Evolutionary conservation across 2,113 vertebrate genomes (phyloP).

Genomic region (Mastomys coucha): DNA sequence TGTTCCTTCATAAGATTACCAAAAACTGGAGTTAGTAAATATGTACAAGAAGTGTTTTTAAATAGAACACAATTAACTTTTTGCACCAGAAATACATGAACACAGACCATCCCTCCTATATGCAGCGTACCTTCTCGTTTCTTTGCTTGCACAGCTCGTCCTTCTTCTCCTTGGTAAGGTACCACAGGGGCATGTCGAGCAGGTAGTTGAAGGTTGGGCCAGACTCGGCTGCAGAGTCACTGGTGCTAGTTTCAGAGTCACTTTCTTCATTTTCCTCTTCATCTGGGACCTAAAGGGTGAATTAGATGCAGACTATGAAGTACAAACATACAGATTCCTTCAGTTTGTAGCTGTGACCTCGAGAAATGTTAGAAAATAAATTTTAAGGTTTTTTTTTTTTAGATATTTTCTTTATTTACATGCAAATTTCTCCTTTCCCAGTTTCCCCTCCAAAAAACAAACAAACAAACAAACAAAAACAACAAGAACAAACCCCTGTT

Average conservation of each 20-base stretch:
- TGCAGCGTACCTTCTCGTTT: slow-evolving; percentile 91
- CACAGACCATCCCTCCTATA: neutral
- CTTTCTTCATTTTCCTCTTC: slow-evolving; percentile 82
- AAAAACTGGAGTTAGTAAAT: slow-evolving; percentile 42
- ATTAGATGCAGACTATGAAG: slow-evolving; percentile 51
- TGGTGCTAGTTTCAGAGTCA: slow-evolving; percentile 83
- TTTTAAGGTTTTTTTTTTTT: neutral
- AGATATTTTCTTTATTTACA: no score
- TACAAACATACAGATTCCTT: neutral
- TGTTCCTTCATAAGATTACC: slow-evolving; percentile 81
- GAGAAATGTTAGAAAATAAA: neutral
- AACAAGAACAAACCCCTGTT: no score
- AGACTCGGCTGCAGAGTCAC: slow-evolving; percentile 74
- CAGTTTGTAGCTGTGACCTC: neutral
- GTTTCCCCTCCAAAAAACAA: no score
- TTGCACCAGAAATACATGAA: neutral
- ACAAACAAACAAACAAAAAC: no score
- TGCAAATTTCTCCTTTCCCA: no score
- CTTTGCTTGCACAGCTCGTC: slow-evolving; percentile 96
- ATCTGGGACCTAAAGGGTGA: slow-evolving; percentile 78
- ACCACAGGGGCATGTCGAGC: slow-evolving; percentile 98
- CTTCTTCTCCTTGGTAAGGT: slow-evolving; percentile 97
- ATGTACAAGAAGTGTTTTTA: slow-evolving; percentile 1
- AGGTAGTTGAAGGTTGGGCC: slow-evolving; percentile 98
- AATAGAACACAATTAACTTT: neutral